Evolutionary conservation across 2,888 invertebrate genomes (phyloP), one percentile per base, ranked within the genome.

Genomic region (Tortrix viridana): DNA sequence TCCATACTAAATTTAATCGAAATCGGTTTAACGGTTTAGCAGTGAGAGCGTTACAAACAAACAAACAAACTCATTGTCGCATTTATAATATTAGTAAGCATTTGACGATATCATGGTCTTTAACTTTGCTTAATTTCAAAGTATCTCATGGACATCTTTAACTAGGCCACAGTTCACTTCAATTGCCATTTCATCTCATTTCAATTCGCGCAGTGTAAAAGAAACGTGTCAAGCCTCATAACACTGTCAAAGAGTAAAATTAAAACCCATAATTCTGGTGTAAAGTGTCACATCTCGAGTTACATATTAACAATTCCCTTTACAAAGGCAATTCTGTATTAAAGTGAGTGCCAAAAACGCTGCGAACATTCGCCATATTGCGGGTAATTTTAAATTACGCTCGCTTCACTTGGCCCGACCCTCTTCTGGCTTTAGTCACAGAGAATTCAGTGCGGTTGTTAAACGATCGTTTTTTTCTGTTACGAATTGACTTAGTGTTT

Each of bases 301-400:
- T 58, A 63, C 62, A 44, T 38, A 56, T 58, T 58, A 53, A 63
- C 57, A 58, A 58, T 53, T 63, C 58, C 53, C 63, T 60, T 70
- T 69, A 73, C 67, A 67, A 68, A 70, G 71, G 69, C 75, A 74
- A 79, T 78, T 74, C 75, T 74, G 77, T 77, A 78, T 77, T 72
- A 79, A 79, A 81, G 72, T 74, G 73, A 76, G 79, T 82, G 80
- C 79, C 82, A 79, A 80, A 76, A 81, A 69, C 71, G 69, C 67
- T 68, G 71, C 67, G 71, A 73, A 72, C 71, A 72, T 71, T 71
- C 62, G 62, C 64, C 66, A 69, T 74, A 75, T 75, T 76, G 71
- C 76, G 70, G 78, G 81, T 83, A 86, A 85, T 85, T 84, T 82
- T 70, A 76, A 75, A 86, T 86, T 84, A 84, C 73, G 68, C 79